A percentile compares a stretch with the other conserved stretches of the same genome.
Evolutionary conservation across 2,888 invertebrate genomes (phyloP).

Genomic region (Acanthosepion lycidas): DNA sequence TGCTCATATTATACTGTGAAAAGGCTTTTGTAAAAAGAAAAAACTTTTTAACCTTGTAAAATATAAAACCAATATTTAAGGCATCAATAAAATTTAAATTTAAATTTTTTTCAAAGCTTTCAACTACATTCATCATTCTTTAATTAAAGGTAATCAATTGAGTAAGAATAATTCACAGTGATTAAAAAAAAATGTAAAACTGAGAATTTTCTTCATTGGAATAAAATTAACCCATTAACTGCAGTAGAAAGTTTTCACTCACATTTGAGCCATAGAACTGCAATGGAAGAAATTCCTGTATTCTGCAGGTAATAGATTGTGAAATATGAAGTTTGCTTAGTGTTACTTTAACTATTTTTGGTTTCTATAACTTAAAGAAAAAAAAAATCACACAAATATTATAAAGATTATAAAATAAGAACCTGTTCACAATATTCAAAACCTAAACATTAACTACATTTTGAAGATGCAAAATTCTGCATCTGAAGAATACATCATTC

Average conservation of each 20-base stretch:
- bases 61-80: not conserved
- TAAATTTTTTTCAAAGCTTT: not conserved
- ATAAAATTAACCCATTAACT: not conserved
- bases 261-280: too few relatives aligned
- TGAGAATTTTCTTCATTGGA: not conserved
- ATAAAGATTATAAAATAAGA: not conserved
- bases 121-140: not conserved
- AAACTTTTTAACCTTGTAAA: not conserved
- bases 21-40: not conserved
- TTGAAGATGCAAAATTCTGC: not conserved
- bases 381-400: not conserved
- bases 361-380: too few relatives aligned
- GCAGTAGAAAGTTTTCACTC: too few relatives aligned
- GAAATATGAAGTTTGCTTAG: not conserved
- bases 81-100: not conserved
- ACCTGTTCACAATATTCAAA: not conserved
- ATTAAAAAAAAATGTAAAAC: too few relatives aligned
- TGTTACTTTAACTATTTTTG: too few relatives aligned
- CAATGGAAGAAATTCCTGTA: too few relatives aligned
- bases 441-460: not conserved
- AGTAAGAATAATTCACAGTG: too few relatives aligned
- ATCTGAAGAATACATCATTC: not conserved
- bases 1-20: not conserved
- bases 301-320: not conserved
- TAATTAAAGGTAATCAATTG: too few relatives aligned